phyloP scores from a whole-genome alignment of 2,888 invertebrate genomes.

The Drosophila stalkeri region DNA sequence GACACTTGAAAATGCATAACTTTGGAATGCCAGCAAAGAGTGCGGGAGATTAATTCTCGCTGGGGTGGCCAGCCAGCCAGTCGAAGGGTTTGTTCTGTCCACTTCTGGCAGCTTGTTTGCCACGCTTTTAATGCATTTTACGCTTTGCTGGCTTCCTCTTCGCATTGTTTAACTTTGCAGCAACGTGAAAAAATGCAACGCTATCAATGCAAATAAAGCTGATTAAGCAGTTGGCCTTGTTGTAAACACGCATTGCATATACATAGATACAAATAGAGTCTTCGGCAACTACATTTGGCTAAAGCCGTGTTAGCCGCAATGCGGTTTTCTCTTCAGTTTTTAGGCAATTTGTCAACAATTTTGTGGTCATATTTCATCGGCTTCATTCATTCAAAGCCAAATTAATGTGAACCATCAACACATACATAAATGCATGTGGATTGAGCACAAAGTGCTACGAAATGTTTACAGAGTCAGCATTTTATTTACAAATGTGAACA shows the following conservation, averaged over 20 bases:
- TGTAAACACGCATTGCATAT: not conserved
- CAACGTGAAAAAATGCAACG: constrained; percentile 65
- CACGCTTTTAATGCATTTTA: constrained; percentile 78
- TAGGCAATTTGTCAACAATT: constrained; percentile 50
- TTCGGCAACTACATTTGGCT: constrained; percentile 11
- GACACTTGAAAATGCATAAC: constrained; percentile 76
- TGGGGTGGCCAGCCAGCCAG: constrained; percentile 27
- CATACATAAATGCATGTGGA: constrained; percentile 6
- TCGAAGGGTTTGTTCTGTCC: constrained; percentile 12
- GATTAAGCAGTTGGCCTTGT: constrained; percentile 65
- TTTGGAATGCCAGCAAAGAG: constrained; percentile 49
- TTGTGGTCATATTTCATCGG: constrained; percentile 50
- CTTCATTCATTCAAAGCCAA: constrained; percentile 58
- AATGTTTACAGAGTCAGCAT: not conserved
- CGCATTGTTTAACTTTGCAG: constrained; percentile 50
- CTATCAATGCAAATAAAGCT: constrained; percentile 76
- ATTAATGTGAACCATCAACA: constrained; percentile 53
- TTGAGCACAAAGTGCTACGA: not conserved
- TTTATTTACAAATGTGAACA: not conserved
- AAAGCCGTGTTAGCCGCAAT: constrained; percentile 40
- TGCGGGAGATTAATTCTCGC: constrained; percentile 37
- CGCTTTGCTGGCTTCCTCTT: constrained; percentile 59
- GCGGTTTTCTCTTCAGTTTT: constrained; percentile 23
- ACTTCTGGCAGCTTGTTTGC: constrained; percentile 58
- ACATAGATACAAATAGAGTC: constrained; percentile 7